Conservation (phyloP, 1,140 invertebrate genomes). For the Lycorma delicatula region DNA sequence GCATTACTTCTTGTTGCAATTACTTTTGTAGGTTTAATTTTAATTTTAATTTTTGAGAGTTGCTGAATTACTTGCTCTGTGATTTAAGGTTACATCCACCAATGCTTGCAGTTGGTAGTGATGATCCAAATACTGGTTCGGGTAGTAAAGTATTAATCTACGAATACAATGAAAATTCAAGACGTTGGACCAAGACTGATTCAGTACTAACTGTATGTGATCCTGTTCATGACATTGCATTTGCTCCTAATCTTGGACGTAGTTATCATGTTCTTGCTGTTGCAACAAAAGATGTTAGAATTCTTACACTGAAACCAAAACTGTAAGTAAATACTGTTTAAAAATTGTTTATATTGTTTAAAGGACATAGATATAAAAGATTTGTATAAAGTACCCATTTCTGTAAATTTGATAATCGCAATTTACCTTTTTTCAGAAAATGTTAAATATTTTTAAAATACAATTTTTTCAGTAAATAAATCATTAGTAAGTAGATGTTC, state of each 20-base stretch:
- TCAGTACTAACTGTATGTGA: slow-evolving; percentile 70
- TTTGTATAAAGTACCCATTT: too few relatives aligned
- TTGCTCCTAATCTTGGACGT: slow-evolving; percentile 92
- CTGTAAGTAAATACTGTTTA: too few relatives aligned
- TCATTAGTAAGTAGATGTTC: too few relatives aligned
- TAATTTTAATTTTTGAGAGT: slow-evolving; percentile 7
- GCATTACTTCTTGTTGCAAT: too few relatives aligned
- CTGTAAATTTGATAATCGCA: too few relatives aligned
- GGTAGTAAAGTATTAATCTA: slow-evolving; percentile 76
- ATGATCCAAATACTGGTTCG: slow-evolving; percentile 58
- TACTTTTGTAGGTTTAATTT: slow-evolving; percentile 14
- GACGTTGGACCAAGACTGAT: slow-evolving; percentile 81
- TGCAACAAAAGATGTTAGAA: slow-evolving; percentile 82
- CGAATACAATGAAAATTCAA: slow-evolving; percentile 75
- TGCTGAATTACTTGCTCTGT: slow-evolving; percentile 10
- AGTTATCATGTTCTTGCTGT: slow-evolving; percentile 89
- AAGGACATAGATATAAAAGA: too few relatives aligned
- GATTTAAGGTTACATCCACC: slow-evolving; percentile 65
- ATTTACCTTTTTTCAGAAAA: too few relatives aligned
- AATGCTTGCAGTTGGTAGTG: slow-evolving; percentile 86
- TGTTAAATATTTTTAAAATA: too few relatives aligned
- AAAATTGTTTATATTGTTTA: too few relatives aligned
- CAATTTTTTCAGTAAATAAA: too few relatives aligned
- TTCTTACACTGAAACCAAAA: slow-evolving; percentile 72
- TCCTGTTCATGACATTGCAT: slow-evolving; percentile 88